Conservation (phyloP, 1,140 invertebrate species). For the Calephelis virginiensis region DNA sequence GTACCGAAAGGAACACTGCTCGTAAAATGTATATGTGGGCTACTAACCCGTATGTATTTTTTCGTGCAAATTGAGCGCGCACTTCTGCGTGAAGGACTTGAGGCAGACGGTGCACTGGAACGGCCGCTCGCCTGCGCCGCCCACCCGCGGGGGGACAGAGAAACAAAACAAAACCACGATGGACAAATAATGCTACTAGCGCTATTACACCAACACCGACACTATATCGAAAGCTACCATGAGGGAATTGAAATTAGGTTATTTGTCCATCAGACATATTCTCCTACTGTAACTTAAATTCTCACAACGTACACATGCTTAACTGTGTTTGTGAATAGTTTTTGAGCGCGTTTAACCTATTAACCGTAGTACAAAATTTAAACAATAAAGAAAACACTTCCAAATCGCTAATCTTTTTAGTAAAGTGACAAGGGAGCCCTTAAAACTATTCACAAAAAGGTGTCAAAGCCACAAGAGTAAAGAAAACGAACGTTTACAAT, state of each 20-base stretch:
- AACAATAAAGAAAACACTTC: slow-evolving; percentile 44
- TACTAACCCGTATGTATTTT: slow-evolving; percentile 82
- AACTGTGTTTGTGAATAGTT: slow-evolving; percentile 79
- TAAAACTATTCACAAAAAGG: slow-evolving; percentile 77
- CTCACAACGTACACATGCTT: slow-evolving; percentile 77
- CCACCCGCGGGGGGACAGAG: slow-evolving; percentile 69
- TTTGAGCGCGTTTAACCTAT: slow-evolving; percentile 73
- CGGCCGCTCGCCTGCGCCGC: slow-evolving; percentile 81
- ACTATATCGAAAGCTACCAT: slow-evolving; percentile 48
- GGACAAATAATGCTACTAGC: slow-evolving; percentile 74
- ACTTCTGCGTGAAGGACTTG: slow-evolving; percentile 84
- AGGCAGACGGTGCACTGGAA: slow-evolving; percentile 84
- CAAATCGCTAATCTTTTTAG: slow-evolving; percentile 52
- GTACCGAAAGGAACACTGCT: slow-evolving; percentile 55
- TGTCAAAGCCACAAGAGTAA: slow-evolving; percentile 69
- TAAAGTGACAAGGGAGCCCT: slow-evolving; percentile 60
- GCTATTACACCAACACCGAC: slow-evolving; percentile 34
- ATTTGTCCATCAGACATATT: slow-evolving; percentile 73
- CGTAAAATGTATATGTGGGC: slow-evolving; percentile 73
- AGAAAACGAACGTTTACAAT: slow-evolving; percentile 27
- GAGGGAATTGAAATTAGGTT: slow-evolving; percentile 66
- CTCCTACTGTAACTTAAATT: slow-evolving; percentile 60
- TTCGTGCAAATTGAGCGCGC: slow-evolving; percentile 82
- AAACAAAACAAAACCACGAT: slow-evolving; percentile 78
- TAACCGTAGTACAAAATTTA: slow-evolving; percentile 15